phyloP scores from a whole-genome alignment of 1,140 invertebrate species.

The Maniola jurtina region DNA sequence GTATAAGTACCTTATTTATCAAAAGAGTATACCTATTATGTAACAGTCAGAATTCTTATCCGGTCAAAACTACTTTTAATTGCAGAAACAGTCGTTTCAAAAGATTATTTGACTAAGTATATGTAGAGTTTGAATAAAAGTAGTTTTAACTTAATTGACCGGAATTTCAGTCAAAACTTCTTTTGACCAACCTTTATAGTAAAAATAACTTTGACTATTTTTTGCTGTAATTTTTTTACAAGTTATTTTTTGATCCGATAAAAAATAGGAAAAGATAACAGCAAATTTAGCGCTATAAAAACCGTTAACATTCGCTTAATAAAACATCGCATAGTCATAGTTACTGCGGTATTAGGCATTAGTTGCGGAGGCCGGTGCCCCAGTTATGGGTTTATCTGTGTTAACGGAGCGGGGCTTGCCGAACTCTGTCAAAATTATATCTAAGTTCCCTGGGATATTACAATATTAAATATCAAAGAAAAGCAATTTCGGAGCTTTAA shows the following conservation, averaged over 20 bases:
- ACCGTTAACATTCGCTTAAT: constrained; percentile 1
- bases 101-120: no score
- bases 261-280: background rate
- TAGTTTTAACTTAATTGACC: no score
- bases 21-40: no score
- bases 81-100: no score
- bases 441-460: constrained; percentile 12
- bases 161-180: no score
- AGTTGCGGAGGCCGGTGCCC: constrained; percentile 18
- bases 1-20: no score
- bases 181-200: no score
- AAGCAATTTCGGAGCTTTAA: background rate
- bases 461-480: constrained; percentile 3
- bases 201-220: no score
- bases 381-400: constrained; percentile 31
- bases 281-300: background rate
- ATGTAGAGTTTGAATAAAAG: no score
- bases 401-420: constrained; percentile 23
- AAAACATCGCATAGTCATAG: constrained; percentile 5
- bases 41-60: no score
- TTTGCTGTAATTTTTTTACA: no score
- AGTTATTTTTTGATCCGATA: background rate
- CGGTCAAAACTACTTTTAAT: no score
- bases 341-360: constrained; percentile 13
- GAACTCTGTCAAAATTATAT: constrained; percentile 25